Evolutionary conservation across 1,140 invertebrate species (phyloP).

Genomic region (Asobara japonica): DNA sequence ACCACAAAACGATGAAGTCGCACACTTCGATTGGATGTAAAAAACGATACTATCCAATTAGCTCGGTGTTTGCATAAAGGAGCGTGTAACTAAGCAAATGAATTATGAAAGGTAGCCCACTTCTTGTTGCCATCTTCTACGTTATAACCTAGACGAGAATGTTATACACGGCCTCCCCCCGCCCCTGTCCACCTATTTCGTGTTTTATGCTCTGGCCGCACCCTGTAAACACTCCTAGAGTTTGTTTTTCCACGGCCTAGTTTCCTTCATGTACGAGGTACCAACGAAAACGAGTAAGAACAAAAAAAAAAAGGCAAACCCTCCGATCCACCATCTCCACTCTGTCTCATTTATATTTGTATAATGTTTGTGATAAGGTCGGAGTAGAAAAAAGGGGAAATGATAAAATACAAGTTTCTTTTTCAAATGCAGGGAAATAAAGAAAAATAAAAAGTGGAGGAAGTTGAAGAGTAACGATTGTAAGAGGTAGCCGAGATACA

Average conservation of each 20-base stretch:
- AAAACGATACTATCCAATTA: slow-evolving; percentile 31
- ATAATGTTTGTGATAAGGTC: slow-evolving; percentile 32
- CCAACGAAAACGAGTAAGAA: slow-evolving; percentile 1
- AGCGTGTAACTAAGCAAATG: slow-evolving; percentile 14
- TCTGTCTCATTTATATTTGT: slow-evolving; percentile 4
- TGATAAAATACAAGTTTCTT: not conserved
- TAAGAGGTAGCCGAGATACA: slow-evolving; percentile 38
- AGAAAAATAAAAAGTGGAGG: not conserved
- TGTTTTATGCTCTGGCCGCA: slow-evolving; percentile 40
- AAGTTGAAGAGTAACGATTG: slow-evolving; percentile 36
- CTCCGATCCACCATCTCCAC: slow-evolving; percentile 29
- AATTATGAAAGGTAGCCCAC: slow-evolving; percentile 28
- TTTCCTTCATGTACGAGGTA: slow-evolving; percentile 16
- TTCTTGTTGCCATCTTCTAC: slow-evolving; percentile 12
- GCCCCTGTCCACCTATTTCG: slow-evolving; percentile 37
- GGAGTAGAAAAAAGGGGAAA: not conserved
- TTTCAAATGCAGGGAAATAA: slow-evolving; percentile 24
- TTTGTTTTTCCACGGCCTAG: slow-evolving; percentile 36
- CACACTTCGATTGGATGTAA: not conserved
- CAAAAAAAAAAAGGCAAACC: slow-evolving; percentile 47
- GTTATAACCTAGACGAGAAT: slow-evolving; percentile 6
- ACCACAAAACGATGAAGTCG: not conserved
- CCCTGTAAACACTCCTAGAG: slow-evolving; percentile 42
- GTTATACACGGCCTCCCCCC: slow-evolving; percentile 9
- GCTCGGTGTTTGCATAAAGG: slow-evolving; percentile 22